Evolutionary conservation across 2,113 vertebrate genomes (phyloP).

Genomic region (Chloropsis cyanopogon): DNA sequence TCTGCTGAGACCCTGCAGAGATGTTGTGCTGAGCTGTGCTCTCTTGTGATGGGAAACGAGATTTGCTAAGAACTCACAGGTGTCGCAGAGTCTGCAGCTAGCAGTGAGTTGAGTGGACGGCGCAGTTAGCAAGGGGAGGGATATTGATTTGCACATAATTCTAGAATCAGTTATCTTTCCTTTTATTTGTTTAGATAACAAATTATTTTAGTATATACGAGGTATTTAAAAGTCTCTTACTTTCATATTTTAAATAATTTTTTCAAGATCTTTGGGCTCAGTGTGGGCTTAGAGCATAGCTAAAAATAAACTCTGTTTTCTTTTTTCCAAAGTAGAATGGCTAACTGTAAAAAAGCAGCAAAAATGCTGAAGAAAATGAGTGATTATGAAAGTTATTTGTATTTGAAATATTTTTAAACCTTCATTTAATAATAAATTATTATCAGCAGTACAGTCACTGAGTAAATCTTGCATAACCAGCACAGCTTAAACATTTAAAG

Average conservation of each 20-base stretch:
- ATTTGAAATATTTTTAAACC: not conserved
- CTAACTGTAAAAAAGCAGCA: not conserved
- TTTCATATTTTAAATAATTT: not conserved
- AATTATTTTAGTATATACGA: not conserved
- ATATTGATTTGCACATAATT: not conserved
- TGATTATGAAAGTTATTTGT: not conserved
- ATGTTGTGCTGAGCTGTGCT: not conserved
- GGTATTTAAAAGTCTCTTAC: not conserved
- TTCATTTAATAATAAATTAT: not conserved
- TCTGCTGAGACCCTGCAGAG: not conserved
- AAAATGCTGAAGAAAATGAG: not conserved
- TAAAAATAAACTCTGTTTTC: not conserved
- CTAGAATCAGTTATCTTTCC: not conserved
- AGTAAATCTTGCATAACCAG: not conserved
- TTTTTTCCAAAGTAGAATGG: not conserved
- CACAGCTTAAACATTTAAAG: not conserved
- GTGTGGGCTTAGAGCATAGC: not conserved
- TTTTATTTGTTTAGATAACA: not conserved
- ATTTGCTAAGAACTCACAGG: not conserved
- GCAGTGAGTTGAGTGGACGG: not conserved
- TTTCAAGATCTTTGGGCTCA: not conserved
- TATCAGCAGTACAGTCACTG: not conserved
- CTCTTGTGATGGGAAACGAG: not conserved
- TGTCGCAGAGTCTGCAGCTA: fast-evolving
- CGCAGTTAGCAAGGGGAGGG: not conserved